Percentiles rank a stretch among this genome's conserved stretches.
Conservation (phyloP, 2,113 vertebrate genomes). For the Sterrhoptilus dennistouni region DNA sequence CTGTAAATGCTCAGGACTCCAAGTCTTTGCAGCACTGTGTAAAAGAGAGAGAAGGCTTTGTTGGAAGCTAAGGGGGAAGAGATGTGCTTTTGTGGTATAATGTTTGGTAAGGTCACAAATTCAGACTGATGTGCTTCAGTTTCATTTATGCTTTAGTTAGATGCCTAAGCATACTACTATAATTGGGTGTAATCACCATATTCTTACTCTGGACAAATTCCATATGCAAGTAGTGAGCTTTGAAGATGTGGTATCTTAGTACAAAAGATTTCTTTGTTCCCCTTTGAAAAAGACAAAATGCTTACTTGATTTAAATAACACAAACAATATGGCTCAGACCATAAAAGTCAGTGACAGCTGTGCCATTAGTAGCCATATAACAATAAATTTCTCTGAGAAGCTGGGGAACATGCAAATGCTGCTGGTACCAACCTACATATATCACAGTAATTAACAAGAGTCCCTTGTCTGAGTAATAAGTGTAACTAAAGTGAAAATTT, state of each 20-base stretch:
- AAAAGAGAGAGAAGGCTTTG: neutral
- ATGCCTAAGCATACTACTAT: neutral
- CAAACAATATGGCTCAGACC: neutral
- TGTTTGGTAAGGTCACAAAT: neutral
- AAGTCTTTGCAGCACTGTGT: neutral
- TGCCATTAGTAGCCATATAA: conserved; percentile 7
- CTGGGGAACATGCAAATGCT: neutral
- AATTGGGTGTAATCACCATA: neutral
- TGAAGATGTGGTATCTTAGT: neutral
- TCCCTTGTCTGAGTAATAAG: neutral
- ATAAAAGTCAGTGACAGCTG: conserved; percentile 35
- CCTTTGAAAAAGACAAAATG: neutral
- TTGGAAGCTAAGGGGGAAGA: neutral
- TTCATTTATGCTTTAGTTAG: neutral
- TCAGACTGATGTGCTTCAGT: neutral
- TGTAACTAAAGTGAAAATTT: neutral
- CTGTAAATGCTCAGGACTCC: neutral
- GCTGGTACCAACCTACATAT: neutral
- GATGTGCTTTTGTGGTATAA: neutral
- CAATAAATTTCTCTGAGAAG: neutral
- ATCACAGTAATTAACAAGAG: neutral
- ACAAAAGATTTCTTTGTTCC: neutral
- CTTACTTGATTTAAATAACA: neutral
- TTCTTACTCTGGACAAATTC: neutral
- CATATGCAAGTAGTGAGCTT: neutral